A percentile compares a stretch with the other conserved stretches of the same genome.
Evolutionary conservation across 2,797 vertebrate species (phyloP).

Genomic region (Megaceryle alcyon): DNA sequence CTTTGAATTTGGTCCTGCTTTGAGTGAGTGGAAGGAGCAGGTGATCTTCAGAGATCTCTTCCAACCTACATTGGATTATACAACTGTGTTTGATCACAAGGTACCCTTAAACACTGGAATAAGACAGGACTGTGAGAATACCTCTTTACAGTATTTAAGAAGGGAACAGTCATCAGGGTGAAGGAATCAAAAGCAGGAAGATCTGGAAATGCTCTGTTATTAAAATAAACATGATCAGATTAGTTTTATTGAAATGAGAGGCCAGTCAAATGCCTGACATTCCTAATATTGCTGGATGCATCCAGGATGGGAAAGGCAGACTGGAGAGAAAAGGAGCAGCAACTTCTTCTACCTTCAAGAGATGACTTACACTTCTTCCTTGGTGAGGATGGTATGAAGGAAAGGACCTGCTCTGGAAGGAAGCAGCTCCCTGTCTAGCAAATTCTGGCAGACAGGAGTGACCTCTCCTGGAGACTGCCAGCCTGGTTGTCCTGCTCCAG

Average conservation of each 20-base stretch:
- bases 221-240: not conserved
- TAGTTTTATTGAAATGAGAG: not conserved
- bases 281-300: not conserved
- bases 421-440: not conserved
- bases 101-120: not conserved
- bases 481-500: not conserved
- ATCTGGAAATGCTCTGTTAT: not conserved
- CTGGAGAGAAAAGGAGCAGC: not conserved
- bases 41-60: not conserved
- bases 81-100: not conserved
- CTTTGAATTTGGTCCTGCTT: not conserved
- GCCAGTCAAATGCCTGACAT: not conserved
- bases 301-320: not conserved
- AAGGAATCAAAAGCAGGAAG: not conserved
- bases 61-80: not conserved
- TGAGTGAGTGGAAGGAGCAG: not conserved
- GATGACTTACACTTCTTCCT: no score
- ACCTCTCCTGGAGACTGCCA: conserved; percentile 60
- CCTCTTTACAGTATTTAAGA: not conserved
- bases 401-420: fast-evolving
- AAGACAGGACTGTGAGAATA: not conserved
- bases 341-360: not conserved
- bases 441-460: conserved; percentile 34
- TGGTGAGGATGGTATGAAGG: no score
- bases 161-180: not conserved